phyloP scores from a whole-genome alignment of 2,888 invertebrate genomes.

The Pasiphila rectangulata region DNA sequence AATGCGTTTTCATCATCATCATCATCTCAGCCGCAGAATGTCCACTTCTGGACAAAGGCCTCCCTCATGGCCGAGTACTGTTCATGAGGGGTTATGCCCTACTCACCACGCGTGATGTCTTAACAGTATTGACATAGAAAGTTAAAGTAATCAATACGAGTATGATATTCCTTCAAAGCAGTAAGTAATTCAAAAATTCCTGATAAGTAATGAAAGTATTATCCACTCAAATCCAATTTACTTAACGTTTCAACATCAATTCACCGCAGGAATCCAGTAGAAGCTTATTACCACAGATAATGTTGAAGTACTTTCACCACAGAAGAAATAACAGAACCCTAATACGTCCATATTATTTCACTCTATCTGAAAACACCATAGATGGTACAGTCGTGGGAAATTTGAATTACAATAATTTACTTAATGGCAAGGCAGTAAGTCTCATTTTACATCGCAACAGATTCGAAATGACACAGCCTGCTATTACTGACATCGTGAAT shows the following conservation, averaged over 20 bases:
- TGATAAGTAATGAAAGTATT: constrained; percentile 19
- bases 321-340: constrained; percentile 4
- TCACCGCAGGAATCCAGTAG: constrained; percentile 29
- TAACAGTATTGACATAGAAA: too few relatives aligned
- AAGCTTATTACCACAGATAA: constrained; percentile 31
- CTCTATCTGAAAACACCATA: neutral
- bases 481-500: constrained; percentile 19
- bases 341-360: neutral
- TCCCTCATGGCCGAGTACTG: too few relatives aligned
- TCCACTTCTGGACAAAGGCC: too few relatives aligned
- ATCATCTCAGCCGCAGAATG: too few relatives aligned
- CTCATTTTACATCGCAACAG: neutral
- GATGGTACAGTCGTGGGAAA: neutral
- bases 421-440: neutral
- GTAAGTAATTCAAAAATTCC: constrained; percentile 13
- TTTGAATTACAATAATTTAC: neutral
- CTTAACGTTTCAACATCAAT: constrained; percentile 29
- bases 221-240: constrained; percentile 24
- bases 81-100: too few relatives aligned
- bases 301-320: constrained; percentile 16
- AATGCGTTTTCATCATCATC: too few relatives aligned
- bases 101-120: too few relatives aligned
- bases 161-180: constrained; percentile 3
- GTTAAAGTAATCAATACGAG: neutral
- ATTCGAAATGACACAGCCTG: constrained; percentile 7